Conservation (phyloP, 2,888 invertebrate species). For the Megamerina dolium region DNA sequence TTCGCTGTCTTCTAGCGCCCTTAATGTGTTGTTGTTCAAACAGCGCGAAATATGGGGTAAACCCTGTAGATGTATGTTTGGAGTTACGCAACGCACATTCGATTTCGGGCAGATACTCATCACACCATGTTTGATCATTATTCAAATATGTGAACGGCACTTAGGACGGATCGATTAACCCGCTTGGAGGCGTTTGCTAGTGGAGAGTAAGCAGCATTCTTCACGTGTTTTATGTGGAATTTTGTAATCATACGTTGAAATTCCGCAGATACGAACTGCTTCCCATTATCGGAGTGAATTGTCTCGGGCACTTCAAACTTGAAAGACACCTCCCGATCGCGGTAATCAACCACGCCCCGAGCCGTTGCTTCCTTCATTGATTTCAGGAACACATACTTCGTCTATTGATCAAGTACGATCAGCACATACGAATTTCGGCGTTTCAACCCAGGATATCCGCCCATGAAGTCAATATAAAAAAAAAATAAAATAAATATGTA, state of each 20-base stretch:
- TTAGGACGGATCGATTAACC: constrained; percentile 30
- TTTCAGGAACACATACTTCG: constrained; percentile 17
- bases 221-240: constrained; percentile 19
- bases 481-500: too few relatives aligned
- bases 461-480: constrained; percentile 20
- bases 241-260: constrained; percentile 15
- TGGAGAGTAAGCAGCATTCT: constrained; percentile 30
- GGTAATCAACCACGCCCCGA: constrained; percentile 8
- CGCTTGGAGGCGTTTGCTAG: constrained; percentile 37
- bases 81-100: constrained; percentile 15
- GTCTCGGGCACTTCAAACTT: constrained; percentile 27
- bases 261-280: constrained; percentile 21
- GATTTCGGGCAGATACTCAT: constrained; percentile 14
- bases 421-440: constrained; percentile 12
- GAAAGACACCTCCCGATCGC: constrained; percentile 22
- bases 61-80: constrained; percentile 11
- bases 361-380: constrained; percentile 13
- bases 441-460: constrained; percentile 18
- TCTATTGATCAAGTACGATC: constrained; percentile 17
- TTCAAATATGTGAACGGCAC: constrained; percentile 23
- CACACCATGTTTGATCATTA: constrained; percentile 18
- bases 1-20: constrained; percentile 5
- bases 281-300: constrained; percentile 28
- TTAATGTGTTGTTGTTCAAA: constrained; percentile 10
- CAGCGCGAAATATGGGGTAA: constrained; percentile 12